Base-by-base conservation (phyloP, 2,797 vertebrate species). In the Sebastes trivittatus region DNA sequence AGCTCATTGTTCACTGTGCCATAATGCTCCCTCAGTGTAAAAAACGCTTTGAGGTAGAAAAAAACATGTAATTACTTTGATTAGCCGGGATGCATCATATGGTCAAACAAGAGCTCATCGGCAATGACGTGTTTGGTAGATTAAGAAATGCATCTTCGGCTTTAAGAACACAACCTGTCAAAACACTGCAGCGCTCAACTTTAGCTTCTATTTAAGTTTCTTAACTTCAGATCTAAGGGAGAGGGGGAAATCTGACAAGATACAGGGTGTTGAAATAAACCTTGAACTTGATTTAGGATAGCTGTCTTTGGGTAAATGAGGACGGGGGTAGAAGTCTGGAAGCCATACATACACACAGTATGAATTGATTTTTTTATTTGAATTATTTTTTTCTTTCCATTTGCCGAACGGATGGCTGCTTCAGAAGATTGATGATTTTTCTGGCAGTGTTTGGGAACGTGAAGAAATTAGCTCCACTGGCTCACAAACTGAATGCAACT, bases 41-140 rank as follows among this genome's bases (percentile, higher is more conserved):
- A 77, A 77, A 82, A 63, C 29, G 71, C 76, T 85, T 77, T 72
- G 86, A 82, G 85, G 85, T 81, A 56, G 81, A 87, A 79, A 72
- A 81, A 90, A 92, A 87, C 72, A 84, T 71, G 42, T 81, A 83
- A 91, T 93, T 90, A 89, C 81, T 84, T 69, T 82, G 84, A 90
- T 93, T 87, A 90, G 74, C 61, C 55, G 55, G 85, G 81, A 83
- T 67, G 62, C 63, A 75, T 90, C 78, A 84, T 62, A 75, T 34
- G 69, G 78, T 80, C 77, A 84, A 88, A 87, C 69, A 55, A 67
- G 65, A 85, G 73, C 60, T 73, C n/a, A 66, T 38, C 80, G 59
- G 66, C 58, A 8, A 38, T 4, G 38, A 59, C 61, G 66, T 36
- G 6, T 71, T 70, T 62, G 27, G 30, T 34, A 74, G 74, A 81